Base-by-base conservation (phyloP, 2,797 vertebrate genomes). In the Aulostomus chinensis region DNA sequence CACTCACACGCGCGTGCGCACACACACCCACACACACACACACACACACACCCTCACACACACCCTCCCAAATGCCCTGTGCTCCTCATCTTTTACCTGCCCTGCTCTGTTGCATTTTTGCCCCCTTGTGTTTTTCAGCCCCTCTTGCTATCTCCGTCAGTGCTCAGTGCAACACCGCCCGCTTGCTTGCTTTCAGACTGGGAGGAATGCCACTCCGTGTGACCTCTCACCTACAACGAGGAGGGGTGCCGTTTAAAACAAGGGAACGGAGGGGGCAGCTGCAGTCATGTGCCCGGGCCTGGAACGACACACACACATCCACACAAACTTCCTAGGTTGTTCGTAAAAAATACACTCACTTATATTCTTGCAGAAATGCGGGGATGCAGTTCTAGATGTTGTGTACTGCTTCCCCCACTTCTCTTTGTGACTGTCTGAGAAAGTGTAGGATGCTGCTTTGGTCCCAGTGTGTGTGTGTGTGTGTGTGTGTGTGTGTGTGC, bases 151-250 rank as follows among this genome's bases (percentile, higher is more conserved):
- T 58, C 34, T 50, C 54, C 39, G 39, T 37, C 4, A 21, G 20
- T 58, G 53, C 61, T 68, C 32, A 9, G 39, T 36, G 58, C 29
- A 67, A 38, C 35, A 54, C 58, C 20, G 18, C 65, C 62, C 28
- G 31, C 63, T 62, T 26, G 30, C 50, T 78, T 49, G 33, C 73
- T 81, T 72, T 84, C 84, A 86, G 85, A 87, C 87, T 66, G 53
- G 84, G 82, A 87, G 90, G 91, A 91, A 93, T 93, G 82, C 86
- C 84, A 86, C 78, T 88, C 91, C 79, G 72, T 76, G 61, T 91
- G 91, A 93, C 90, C 89, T 90, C 91, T 92, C 86, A 88, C 86
- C 89, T 84, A 91, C 76, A 85, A 67, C 73, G 57, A 73, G 80
- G 78, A 74, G 79, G 78, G 78, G 62, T 67, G 73, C 76, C 54